Percentiles rank a stretch among this genome's conserved stretches.
These are phyloP conservation scores for Oxycera nigricornis DNA, from an alignment of 2,888 invertebrate species.

Conservation along the genomic window DNA sequence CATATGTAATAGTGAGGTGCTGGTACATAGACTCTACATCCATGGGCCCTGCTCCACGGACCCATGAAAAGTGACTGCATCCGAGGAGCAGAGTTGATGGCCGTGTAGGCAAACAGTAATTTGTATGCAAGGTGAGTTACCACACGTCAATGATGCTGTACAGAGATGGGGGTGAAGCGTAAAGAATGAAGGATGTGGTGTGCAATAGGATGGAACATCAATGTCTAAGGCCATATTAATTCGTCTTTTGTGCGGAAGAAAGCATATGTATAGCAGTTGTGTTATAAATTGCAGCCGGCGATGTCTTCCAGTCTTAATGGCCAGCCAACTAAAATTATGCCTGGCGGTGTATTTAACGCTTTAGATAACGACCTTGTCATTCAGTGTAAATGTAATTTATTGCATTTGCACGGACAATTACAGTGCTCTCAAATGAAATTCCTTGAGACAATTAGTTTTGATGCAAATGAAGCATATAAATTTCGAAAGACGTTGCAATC, in stretches of 20 bases:
- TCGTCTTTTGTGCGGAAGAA: slow-evolving; percentile 30
- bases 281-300: slow-evolving; percentile 3
- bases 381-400: slow-evolving; percentile 13
- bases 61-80: slow-evolving; percentile 9
- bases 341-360: slow-evolving; percentile 10
- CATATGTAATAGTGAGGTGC: slow-evolving; percentile 29
- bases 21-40: not conserved
- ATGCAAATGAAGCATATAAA: too few relatives aligned
- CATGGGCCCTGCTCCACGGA: not conserved
- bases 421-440: not conserved
- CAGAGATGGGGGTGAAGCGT: not conserved
- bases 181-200: slow-evolving; percentile 31
- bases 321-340: not conserved
- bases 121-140: slow-evolving; percentile 41
- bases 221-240: slow-evolving; percentile 22
- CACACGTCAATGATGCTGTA: slow-evolving; percentile 27
- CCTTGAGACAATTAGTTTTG: too few relatives aligned
- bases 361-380: not conserved
- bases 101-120: slow-evolving; percentile 19
- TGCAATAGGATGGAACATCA: slow-evolving; percentile 23
- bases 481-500: too few relatives aligned
- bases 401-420: not conserved
- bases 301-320: slow-evolving; percentile 27
- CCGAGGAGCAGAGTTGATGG: slow-evolving; percentile 5
- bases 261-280: slow-evolving; percentile 12